Evolutionary conservation across 2,113 vertebrate genomes (phyloP), one percentile per base, ranked within the genome.

Genomic region (Cryptomyrus ogoouensis): DNA sequence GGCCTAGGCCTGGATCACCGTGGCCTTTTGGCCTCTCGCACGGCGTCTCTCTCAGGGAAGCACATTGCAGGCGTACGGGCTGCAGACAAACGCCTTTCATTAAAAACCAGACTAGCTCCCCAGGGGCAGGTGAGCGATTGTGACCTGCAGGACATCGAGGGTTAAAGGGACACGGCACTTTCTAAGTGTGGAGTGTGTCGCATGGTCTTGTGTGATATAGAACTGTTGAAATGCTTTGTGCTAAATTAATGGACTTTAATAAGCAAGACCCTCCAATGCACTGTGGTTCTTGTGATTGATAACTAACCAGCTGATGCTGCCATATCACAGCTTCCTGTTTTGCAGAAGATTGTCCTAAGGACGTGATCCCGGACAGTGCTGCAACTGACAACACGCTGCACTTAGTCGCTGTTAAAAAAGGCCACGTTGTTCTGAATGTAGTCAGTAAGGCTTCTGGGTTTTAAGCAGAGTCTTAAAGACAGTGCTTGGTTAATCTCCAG

Each of bases 1-100:
- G 88, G 77, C 90, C 89, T 88, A 39, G 89, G 89, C 89, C 89
- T 46, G 53, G 56, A 39, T 90, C 84, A 56, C 77, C 52, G 31
- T 9, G 17, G 27, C 31, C 52, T 39, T 21, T 89, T 58, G 10
- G 87, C 52, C 3, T 35, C 62, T 39, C 86, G 27, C 74, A 42
- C 1, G 15, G 15, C 17, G 15, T 42, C 74, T 17, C 74, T 80
- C 74, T 42, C 6, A 35, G 35, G 35, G 35, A 24, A 77, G 49
- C 89, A 13, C 74, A 19, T 88, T 39, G 89, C 49, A 88, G 88
- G 88, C n/a, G 13, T 89, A 90, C 89, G 83, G 56, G 85, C 90
- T 88, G 7, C 24, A 89, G 88, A 86, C 88, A 56, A 39, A 39
- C 53, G 39, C 47, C 85, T 89, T 89, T 89, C 89, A 88, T 90